Conservation (phyloP, 2,888 invertebrate species). For the Chloromyia formosa region DNA sequence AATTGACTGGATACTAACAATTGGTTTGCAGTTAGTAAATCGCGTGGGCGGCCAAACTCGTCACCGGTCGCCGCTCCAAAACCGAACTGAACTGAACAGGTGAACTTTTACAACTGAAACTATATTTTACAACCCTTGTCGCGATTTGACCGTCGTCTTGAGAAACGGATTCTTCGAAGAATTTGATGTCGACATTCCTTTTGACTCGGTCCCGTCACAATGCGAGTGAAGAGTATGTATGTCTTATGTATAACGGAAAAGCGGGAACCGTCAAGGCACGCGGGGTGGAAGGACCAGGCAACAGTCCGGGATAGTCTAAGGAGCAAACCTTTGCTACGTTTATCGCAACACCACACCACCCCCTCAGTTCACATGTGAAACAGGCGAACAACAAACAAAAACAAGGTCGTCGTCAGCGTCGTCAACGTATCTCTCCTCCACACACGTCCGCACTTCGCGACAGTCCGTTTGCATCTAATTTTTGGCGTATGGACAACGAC, state of each 20-base stretch:
- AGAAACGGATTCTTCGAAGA: constrained; percentile 33
- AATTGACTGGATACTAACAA: constrained; percentile 24
- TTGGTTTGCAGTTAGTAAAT: neutral
- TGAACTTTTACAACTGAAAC: constrained; percentile 43
- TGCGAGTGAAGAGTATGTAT: constrained; percentile 32
- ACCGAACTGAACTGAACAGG: constrained; percentile 41
- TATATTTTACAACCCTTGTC: constrained; percentile 43
- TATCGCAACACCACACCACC: neutral
- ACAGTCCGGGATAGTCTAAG: constrained; percentile 21
- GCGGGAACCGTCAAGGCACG: constrained; percentile 4
- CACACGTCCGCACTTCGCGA: constrained; percentile 63
- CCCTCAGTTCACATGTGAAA: constrained; percentile 30
- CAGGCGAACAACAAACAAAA: constrained; percentile 18
- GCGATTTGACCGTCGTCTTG: constrained; percentile 28
- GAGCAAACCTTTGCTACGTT: constrained; percentile 5
- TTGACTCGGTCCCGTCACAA: constrained; percentile 33
- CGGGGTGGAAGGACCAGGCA: neutral
- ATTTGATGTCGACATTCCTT: constrained; percentile 40
- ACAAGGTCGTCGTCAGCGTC: constrained; percentile 34
- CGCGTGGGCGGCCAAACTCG: constrained; percentile 32
- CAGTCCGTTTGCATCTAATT: constrained; percentile 65
- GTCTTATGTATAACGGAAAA: constrained; percentile 26
- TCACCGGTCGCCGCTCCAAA: neutral
- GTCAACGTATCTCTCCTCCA: neutral
- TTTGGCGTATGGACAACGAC: constrained; percentile 59